Evolutionary conservation across 2,797 vertebrate genomes (phyloP), one percentile per base, ranked within the genome.

Genomic region (Aulostomus chinensis): DNA sequence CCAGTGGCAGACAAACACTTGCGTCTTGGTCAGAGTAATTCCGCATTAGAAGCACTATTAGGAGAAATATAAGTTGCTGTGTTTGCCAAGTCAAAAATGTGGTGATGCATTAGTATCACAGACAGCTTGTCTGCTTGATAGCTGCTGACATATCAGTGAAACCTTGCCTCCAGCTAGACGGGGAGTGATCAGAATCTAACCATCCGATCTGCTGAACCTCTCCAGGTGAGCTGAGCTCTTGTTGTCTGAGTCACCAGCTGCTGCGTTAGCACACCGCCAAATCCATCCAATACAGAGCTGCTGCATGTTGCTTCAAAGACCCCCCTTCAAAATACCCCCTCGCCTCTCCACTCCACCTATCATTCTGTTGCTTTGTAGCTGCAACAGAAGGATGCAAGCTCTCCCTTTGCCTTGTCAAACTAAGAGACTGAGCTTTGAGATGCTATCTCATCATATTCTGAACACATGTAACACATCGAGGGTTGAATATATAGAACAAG

Each of bases 221-320:
- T 82, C 46, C 67, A 68, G 67, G 64, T 68, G 71, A 79, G 65
- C 68, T 17, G 45, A 73, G 66, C 69, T 71, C 58, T 2, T 37
- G 57, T 56, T 63, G 66, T 60, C 67, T 76, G 76, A 80, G 67
- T 78, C 78, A 80, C 66, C 43, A 53, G 66, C 72, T 78, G 74
- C 69, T 63, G 56, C 32, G 25, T 70, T 48, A 58, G 63, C 56
- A 33, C 46, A 24, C 65, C 26, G 50, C 33, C 18, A 24, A 61
- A 66, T 75, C 74, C 64, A 60, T 64, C 63, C 38, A 36, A 75
- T 31, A 56, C 39, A 50, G 58, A 74, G 22, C 46, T 51, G 43
- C 50, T 46, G 60, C 60, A 60, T 68, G 63, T 64, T 37, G 61
- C 64, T 78, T 81, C 75, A 80, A 77, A 84, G 58, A 21, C 45